Percentiles rank a stretch among this genome's conserved stretches.
Evolutionary conservation across 2,113 vertebrate genomes (phyloP).

Genomic region (Silurus glanis): DNA sequence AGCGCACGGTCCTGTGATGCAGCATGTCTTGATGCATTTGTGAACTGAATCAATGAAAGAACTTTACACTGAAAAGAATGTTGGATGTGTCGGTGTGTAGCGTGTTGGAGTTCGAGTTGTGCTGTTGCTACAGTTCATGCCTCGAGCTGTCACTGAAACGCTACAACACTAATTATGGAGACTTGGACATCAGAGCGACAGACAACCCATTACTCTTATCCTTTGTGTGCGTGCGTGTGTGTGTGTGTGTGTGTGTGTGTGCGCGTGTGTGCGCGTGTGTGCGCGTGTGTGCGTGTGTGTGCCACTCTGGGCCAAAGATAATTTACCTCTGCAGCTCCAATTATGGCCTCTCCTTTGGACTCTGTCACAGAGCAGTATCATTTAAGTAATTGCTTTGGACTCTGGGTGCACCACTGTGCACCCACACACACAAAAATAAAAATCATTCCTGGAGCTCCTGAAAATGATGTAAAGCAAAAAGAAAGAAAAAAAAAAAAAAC

Average conservation of each 20-base stretch:
- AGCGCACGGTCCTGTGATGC: background rate
- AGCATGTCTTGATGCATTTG: background rate
- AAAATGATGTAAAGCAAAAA: background rate
- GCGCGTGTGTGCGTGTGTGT: constrained; percentile 31
- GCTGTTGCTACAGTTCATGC: background rate
- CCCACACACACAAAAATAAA: background rate
- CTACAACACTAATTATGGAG: constrained; percentile 45
- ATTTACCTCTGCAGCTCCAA: constrained; percentile 61
- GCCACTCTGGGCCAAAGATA: constrained; percentile 57
- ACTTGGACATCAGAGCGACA: constrained; percentile 11
- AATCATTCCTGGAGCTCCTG: background rate
- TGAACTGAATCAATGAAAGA: background rate
- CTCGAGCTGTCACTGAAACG: constrained; percentile 1
- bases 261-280: constrained; percentile 16
- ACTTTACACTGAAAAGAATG: background rate
- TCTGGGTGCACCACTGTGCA: constrained; percentile 33
- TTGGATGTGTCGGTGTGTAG: background rate
- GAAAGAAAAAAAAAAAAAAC: too few relatives aligned
- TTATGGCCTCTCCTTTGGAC: constrained; percentile 58
- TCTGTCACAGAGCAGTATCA: constrained; percentile 52
- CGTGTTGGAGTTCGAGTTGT: background rate
- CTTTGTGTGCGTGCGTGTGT: background rate
- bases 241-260: background rate
- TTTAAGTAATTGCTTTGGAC: constrained; percentile 51
- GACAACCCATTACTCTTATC: constrained; percentile 35